Evolutionary conservation across 2,113 vertebrate genomes (phyloP).

Genomic region (Larimichthys crocea): DNA sequence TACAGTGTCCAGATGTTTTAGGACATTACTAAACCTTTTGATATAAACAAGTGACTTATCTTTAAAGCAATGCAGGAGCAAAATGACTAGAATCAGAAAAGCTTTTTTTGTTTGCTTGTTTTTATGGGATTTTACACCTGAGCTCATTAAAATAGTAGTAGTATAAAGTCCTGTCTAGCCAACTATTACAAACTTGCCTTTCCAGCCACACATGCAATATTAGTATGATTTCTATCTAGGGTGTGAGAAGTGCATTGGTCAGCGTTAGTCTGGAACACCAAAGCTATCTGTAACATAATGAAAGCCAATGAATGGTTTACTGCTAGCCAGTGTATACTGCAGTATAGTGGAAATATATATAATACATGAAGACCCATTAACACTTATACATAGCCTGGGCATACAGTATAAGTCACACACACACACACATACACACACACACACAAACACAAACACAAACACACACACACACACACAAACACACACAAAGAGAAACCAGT

Average conservation of each 20-base stretch:
- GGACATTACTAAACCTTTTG: background rate
- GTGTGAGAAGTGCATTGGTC: background rate
- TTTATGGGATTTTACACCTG: background rate
- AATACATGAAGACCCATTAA: background rate
- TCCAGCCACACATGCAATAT: background rate
- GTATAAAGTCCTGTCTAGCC: background rate
- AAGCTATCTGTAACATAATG: background rate
- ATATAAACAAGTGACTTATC: background rate
- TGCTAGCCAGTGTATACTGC: background rate
- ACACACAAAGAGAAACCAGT: constrained; percentile 10
- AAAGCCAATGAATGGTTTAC: background rate
- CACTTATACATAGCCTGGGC: background rate
- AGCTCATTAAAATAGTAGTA: background rate
- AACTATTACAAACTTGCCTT: background rate
- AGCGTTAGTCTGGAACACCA: background rate
- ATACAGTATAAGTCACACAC: background rate
- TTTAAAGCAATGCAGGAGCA: background rate
- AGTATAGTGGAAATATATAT: background rate
- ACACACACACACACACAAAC: background rate
- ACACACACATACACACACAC: background rate
- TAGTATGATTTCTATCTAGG: background rate
- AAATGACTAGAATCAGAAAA: background rate
- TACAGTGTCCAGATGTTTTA: background rate
- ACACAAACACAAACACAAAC: background rate
- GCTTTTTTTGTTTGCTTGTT: background rate